phyloP scores from a whole-genome alignment of 2,888 invertebrate genomes.

The Xiphydria camelus region DNA sequence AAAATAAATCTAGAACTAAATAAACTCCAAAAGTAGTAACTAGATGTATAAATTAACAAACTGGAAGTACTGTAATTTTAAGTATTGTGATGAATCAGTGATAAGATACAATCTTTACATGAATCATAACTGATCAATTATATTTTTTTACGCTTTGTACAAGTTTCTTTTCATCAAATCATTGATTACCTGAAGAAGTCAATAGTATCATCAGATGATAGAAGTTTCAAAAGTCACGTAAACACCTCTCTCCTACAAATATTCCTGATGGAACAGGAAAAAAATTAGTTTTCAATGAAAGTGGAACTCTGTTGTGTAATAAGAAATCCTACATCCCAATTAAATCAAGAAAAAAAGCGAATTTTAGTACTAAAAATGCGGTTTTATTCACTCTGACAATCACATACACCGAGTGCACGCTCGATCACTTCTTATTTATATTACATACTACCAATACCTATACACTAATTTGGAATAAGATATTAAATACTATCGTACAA shows the following conservation, averaged over 20 bases:
- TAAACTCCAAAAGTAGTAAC: constrained; percentile 18
- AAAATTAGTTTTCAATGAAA: too few relatives aligned
- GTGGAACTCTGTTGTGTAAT: too few relatives aligned
- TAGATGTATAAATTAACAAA: not conserved
- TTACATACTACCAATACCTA: constrained; percentile 3
- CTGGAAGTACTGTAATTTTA: not conserved
- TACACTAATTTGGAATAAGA: constrained; percentile 35
- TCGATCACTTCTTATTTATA: not conserved
- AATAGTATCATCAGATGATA: not conserved
- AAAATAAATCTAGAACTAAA: constrained; percentile 46
- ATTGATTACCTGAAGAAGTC: not conserved
- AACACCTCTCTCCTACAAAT: too few relatives aligned
- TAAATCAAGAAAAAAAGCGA: too few relatives aligned
- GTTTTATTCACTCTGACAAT: not conserved
- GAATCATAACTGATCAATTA: too few relatives aligned
- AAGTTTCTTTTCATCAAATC: not conserved
- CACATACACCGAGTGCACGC: not conserved
- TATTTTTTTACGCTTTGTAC: too few relatives aligned
- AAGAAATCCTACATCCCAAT: too few relatives aligned
- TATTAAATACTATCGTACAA: constrained; percentile 41
- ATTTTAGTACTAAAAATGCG: too few relatives aligned
- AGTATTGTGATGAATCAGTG: not conserved
- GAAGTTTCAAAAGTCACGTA: not conserved
- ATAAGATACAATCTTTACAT: too few relatives aligned
- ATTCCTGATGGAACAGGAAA: too few relatives aligned